Evolutionary conservation across 1,140 invertebrate species (phyloP), one percentile per base, ranked within the genome.

Genomic region (Apocrypta bakeri): DNA sequence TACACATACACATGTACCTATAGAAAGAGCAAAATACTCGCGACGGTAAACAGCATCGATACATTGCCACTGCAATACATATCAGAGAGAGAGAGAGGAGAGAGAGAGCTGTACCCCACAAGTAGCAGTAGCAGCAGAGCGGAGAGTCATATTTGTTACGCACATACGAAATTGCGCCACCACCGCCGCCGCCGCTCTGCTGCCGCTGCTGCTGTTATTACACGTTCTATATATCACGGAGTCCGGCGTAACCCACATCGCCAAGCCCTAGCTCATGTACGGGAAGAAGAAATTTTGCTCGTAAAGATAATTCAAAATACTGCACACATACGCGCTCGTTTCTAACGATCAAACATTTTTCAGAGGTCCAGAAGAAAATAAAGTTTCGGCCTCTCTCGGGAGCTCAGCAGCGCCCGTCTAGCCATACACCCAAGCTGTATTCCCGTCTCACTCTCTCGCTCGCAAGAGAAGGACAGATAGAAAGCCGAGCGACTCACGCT

Each of bases 401-500:
- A 75, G 82, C 68, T 74, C 73, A 77, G 69, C 68, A 64, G 69
- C 64, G 61, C 48, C 27, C 68, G 77, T 77, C 75, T 40, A 66
- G 25, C 56, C 56, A 27, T 33, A 21, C 37, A 48, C n/a, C 27
- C 68, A n/a, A 6, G 17, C 29, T 27, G 17, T 56, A 1, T n/a
- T 17, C 48, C 17, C 6, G 14, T 21, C 7, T 21, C 48, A 21
- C 48, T 56, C 48, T 56, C 6, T 69, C 68, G 21, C 48, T 56
- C 48, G 81, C 76, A 40, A 69, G 81, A 79, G 37, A 24, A 74
- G 33, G 40, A 31, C 25, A 31, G 33, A 8, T 31, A 48, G 61
- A 27, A 40, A 31, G 2, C 29, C 27, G 48, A 42, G 48, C 25
- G 68, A 71, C 8, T 74, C 72, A 37, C 82, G 86, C 86, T 89